Evolutionary conservation across 1,140 invertebrate species (phyloP).

Genomic region (Metopolophium dirhodum): DNA sequence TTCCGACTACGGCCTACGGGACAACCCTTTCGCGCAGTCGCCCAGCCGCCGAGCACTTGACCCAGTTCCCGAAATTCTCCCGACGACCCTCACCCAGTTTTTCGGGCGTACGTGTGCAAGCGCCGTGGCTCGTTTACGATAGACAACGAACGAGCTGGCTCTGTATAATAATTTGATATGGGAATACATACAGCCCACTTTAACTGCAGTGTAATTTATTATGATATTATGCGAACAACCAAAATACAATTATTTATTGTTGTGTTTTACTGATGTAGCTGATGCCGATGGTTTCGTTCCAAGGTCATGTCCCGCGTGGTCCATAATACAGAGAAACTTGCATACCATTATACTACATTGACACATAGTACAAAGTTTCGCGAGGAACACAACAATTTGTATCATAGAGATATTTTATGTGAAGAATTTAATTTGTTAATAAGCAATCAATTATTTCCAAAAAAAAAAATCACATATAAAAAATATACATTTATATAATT

Average conservation of each 20-base stretch:
- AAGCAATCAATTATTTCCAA: too few relatives aligned
- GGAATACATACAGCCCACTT: background rate
- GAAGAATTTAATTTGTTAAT: too few relatives aligned
- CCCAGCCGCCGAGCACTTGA: background rate
- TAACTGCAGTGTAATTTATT: background rate
- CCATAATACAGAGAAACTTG: background rate
- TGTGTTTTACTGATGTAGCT: background rate
- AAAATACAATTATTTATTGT: conserved; percentile 8
- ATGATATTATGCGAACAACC: background rate
- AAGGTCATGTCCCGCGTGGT: background rate
- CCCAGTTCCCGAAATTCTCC: background rate
- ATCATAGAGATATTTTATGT: too few relatives aligned
- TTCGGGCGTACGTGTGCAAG: background rate
- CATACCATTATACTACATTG: background rate
- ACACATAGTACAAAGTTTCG: background rate
- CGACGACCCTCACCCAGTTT: background rate
- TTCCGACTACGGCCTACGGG: background rate
- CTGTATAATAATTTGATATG: background rate
- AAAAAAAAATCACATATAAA: too few relatives aligned
- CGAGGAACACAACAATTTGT: background rate
- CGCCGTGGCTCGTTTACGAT: background rate
- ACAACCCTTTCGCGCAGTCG: background rate
- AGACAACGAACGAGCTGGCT: background rate
- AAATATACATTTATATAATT: too few relatives aligned
- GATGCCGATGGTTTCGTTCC: background rate